These are phyloP conservation scores for Mactra quadrangularis DNA, from an alignment of 1,140 invertebrate genomes.

Conservation along the genomic window DNA sequence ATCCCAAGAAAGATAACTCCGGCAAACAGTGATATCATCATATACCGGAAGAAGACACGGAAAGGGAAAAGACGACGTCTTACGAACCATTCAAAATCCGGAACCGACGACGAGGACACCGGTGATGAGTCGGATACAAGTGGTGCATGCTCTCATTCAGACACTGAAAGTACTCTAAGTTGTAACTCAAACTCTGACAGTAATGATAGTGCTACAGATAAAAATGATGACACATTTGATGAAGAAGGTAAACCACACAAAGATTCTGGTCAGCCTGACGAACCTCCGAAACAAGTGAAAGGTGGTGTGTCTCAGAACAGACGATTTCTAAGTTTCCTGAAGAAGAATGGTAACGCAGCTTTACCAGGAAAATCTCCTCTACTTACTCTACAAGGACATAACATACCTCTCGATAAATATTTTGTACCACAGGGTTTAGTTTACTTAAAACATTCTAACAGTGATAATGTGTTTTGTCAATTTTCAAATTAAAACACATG, in stretches of 20 bases:
- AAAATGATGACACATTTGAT: background rate
- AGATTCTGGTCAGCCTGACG: background rate
- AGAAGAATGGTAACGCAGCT: constrained; percentile 36
- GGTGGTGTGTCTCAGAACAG: constrained; percentile 48
- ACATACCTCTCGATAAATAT: constrained; percentile 53
- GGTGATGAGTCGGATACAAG: background rate
- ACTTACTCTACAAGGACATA: constrained; percentile 50
- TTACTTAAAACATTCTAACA: constrained; percentile 47
- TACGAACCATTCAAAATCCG: background rate
- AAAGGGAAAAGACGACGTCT: background rate
- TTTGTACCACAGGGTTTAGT: constrained; percentile 46
- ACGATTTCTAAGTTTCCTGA: constrained; percentile 49
- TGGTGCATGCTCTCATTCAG: constrained; percentile 4
- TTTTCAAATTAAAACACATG: constrained; percentile 32
- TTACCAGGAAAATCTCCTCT: constrained; percentile 11
- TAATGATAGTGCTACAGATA: background rate
- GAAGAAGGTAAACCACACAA: constrained; percentile 9
- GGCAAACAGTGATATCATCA: constrained; percentile 29
- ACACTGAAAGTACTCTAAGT: constrained; percentile 53
- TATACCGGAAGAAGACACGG: constrained; percentile 47
- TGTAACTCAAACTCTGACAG: constrained; percentile 19
- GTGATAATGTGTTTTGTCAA: constrained; percentile 55
- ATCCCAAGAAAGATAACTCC: constrained; percentile 14
- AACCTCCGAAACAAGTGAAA: constrained; percentile 38
- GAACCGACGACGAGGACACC: constrained; percentile 14